Percentiles rank a stretch among this genome's conserved stretches.
phyloP scores from a whole-genome alignment of 1,140 invertebrate species.

The Mamestra configurata region DNA sequence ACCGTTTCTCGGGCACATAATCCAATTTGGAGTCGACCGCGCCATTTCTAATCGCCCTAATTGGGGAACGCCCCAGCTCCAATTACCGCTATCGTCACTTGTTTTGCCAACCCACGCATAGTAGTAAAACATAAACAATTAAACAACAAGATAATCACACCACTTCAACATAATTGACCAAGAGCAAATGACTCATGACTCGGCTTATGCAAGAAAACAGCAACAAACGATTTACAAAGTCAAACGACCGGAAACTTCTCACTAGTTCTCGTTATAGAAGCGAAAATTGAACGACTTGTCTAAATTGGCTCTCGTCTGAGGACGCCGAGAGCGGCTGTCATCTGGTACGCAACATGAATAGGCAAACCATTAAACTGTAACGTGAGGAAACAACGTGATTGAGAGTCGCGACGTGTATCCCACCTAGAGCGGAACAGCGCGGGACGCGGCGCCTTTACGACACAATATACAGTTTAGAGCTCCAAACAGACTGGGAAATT shows the following conservation, averaged over 20 bases:
- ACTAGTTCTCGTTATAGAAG: slow-evolving; percentile 53
- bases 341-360: slow-evolving; percentile 56
- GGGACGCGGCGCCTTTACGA: neutral
- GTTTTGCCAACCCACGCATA: slow-evolving; percentile 54
- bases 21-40: slow-evolving; percentile 60
- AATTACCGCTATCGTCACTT: slow-evolving; percentile 62
- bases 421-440: slow-evolving; percentile 4
- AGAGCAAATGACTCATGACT: slow-evolving; percentile 57
- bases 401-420: slow-evolving; percentile 34
- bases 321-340: slow-evolving; percentile 54
- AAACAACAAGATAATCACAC: slow-evolving; percentile 55
- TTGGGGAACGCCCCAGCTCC: slow-evolving; percentile 59
- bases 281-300: slow-evolving; percentile 57
- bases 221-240: slow-evolving; percentile 49
- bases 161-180: slow-evolving; percentile 41
- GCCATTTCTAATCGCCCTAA: slow-evolving; percentile 68
- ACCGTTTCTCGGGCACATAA: slow-evolving; percentile 64
- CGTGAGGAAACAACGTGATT: slow-evolving; percentile 48
- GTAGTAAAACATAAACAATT: slow-evolving; percentile 48
- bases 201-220: slow-evolving; percentile 41
- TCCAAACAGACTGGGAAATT: slow-evolving; percentile 37
- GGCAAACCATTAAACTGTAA: slow-evolving; percentile 49
- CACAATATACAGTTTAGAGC: slow-evolving; percentile 35
- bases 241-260: slow-evolving; percentile 57
- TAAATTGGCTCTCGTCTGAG: slow-evolving; percentile 59